phyloP scores from a whole-genome alignment of 2,888 invertebrate genomes.

The Meteorus colon region DNA sequence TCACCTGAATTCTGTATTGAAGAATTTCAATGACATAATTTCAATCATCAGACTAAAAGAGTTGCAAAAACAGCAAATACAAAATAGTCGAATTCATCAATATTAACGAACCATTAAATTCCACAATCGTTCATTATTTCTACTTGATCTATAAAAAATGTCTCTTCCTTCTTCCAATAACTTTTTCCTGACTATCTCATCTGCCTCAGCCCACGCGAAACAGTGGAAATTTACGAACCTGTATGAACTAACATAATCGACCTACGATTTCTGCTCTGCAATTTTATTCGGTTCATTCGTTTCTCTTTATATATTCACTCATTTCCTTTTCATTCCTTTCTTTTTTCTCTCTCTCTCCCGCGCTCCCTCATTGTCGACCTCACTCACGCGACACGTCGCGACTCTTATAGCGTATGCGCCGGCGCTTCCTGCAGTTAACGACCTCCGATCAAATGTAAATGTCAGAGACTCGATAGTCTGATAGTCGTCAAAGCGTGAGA shows the following conservation, averaged over 20 bases:
- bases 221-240: not conserved
- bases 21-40: too few relatives aligned
- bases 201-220: not conserved
- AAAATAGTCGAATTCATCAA: too few relatives aligned
- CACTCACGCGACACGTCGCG: constrained; percentile 50
- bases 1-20: too few relatives aligned
- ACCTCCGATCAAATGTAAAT: constrained; percentile 69
- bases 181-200: too few relatives aligned
- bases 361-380: not conserved
- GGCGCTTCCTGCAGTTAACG: constrained; percentile 72
- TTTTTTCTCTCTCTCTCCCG: constrained; percentile 7
- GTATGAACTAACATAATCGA: constrained; percentile 12
- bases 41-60: too few relatives aligned
- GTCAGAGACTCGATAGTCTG: constrained; percentile 48
- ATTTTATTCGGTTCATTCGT: constrained; percentile 5
- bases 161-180: too few relatives aligned
- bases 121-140: too few relatives aligned
- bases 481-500: constrained; percentile 33
- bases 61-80: too few relatives aligned
- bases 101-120: too few relatives aligned
- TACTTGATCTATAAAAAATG: too few relatives aligned
- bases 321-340: not conserved
- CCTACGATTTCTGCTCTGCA: constrained; percentile 6
- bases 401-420: constrained; percentile 53
- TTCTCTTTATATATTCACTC: not conserved